Evolutionary conservation across 2,888 invertebrate species (phyloP).

Genomic region (Alloplasta piceator): DNA sequence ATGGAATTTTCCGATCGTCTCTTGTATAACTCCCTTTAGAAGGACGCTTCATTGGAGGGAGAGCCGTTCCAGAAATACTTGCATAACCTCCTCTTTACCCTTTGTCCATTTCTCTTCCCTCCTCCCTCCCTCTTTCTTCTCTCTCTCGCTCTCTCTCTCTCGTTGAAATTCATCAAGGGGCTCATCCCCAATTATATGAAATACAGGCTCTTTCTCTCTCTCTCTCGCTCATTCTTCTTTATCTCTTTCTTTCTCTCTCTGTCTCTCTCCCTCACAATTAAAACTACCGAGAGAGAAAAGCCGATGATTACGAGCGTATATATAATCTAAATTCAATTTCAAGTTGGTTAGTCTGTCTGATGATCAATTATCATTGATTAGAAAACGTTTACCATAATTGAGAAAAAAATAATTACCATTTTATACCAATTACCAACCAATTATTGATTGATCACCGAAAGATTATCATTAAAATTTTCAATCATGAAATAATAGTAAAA

Average conservation of each 20-base stretch:
- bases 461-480: too few relatives aligned
- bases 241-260: constrained; percentile 3
- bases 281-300: constrained; percentile 51
- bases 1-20: constrained; percentile 40
- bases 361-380: too few relatives aligned
- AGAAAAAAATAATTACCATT: too few relatives aligned
- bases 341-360: too few relatives aligned
- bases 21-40: neutral
- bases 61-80: constrained; percentile 58
- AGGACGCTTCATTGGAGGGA: neutral
- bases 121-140: too few relatives aligned
- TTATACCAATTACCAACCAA: too few relatives aligned
- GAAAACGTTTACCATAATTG: too few relatives aligned
- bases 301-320: constrained; percentile 27
- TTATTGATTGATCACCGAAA: too few relatives aligned
- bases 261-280: constrained; percentile 56
- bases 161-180: neutral
- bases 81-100: constrained; percentile 57
- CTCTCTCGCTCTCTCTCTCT: neutral
- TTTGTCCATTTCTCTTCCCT: constrained; percentile 34
- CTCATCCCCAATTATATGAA: neutral
- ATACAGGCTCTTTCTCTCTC: neutral
- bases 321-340: too few relatives aligned
- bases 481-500: too few relatives aligned
- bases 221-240: neutral